A percentile compares a stretch with the other conserved stretches of the same genome.
Conservation (phyloP, 2,113 vertebrate species). For the Mixornis gularis region DNA sequence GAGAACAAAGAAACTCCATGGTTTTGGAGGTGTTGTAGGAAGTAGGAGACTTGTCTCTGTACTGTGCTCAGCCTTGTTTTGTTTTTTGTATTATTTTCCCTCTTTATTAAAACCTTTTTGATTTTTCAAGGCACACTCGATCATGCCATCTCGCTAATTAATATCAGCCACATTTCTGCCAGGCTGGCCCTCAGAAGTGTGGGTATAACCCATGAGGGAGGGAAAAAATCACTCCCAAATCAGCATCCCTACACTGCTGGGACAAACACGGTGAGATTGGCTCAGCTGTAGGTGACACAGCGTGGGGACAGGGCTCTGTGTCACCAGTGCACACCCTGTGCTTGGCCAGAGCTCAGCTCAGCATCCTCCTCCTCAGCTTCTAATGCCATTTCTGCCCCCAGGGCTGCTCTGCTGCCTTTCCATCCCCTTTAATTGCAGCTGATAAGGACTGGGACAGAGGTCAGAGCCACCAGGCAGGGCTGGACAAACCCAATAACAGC, state of each 20-base stretch:
- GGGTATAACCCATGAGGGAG: background rate
- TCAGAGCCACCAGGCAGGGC: background rate
- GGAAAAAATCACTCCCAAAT: too few species aligned
- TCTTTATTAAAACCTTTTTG: too few species aligned
- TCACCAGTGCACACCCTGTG: background rate
- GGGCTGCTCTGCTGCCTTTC: conserved; percentile 20
- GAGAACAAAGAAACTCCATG: too few species aligned
- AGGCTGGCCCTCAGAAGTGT: too few species aligned
- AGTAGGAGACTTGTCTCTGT: too few species aligned
- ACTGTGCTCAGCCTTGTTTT: too few species aligned
- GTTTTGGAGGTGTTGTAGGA: too few species aligned
- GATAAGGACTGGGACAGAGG: conserved; percentile 17
- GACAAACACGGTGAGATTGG: fast-evolving
- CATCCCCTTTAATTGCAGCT: background rate
- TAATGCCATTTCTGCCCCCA: background rate
- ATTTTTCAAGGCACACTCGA: too few species aligned
- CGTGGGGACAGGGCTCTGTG: background rate
- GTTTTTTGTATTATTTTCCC: too few species aligned
- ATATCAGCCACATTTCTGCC: too few species aligned
- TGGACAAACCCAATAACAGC: conserved; percentile 10
- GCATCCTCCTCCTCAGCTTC: background rate
- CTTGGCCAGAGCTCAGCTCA: background rate
- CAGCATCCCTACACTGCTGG: fast-evolving
- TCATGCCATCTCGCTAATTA: too few species aligned
- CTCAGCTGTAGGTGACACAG: background rate